phyloP scores from a whole-genome alignment of 2,113 vertebrate genomes.

The Bothrops jararaca region DNA sequence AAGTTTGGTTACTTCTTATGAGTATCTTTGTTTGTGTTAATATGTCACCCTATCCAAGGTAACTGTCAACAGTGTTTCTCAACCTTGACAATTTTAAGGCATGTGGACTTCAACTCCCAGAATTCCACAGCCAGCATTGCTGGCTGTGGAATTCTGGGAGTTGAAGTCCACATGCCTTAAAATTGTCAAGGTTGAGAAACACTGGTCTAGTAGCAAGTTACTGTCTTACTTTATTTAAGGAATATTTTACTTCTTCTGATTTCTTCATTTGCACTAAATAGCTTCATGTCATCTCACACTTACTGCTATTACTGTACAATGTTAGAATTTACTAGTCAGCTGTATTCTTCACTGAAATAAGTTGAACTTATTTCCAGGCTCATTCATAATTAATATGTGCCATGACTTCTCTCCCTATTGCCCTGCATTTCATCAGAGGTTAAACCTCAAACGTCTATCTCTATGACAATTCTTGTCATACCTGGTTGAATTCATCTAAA shows the following conservation, averaged over 20 bases:
- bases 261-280: neutral
- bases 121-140: too few relatives aligned
- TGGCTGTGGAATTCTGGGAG: too few relatives aligned
- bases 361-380: neutral
- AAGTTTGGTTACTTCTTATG: neutral
- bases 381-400: neutral
- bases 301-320: neutral
- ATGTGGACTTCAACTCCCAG: too few relatives aligned
- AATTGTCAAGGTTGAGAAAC: too few relatives aligned
- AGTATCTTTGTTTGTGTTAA: neutral
- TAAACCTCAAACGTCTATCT: neutral
- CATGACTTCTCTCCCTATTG: neutral
- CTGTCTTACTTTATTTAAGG: neutral
- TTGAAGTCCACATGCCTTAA: too few relatives aligned
- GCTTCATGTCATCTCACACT: neutral
- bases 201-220: neutral
- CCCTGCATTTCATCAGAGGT: neutral
- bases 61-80: too few relatives aligned
- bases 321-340: too few relatives aligned
- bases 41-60: neutral
- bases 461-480: neutral
- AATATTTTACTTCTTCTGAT: neutral
- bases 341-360: neutral
- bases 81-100: too few relatives aligned
- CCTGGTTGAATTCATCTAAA: neutral